phyloP scores from a whole-genome alignment of 2,797 vertebrate species.

The Delichon dasypus region DNA sequence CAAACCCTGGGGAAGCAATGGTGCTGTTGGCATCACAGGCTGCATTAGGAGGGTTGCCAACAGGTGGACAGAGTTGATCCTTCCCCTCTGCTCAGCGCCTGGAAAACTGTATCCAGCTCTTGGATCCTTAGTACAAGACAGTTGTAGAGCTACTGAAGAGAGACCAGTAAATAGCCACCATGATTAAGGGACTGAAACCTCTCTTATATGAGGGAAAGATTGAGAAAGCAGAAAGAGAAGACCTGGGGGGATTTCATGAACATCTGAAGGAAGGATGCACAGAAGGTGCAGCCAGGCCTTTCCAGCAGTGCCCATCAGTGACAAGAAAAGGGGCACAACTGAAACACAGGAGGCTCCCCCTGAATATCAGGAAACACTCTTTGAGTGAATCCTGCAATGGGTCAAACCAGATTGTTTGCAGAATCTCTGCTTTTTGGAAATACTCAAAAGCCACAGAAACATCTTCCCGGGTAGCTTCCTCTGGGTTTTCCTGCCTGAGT shows the following conservation, averaged over 20 bases:
- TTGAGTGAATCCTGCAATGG: no score
- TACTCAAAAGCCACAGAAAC: not conserved
- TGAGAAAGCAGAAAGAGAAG: not conserved
- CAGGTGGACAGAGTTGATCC: not conserved
- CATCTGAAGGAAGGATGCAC: not conserved
- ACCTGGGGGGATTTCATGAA: fast-evolving
- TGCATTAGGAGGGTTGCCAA: not conserved
- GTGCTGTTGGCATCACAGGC: fast-evolving
- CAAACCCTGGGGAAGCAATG: not conserved
- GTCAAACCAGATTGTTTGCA: not conserved
- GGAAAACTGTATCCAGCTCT: not conserved
- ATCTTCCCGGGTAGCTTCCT: not conserved
- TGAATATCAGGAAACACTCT: not conserved
- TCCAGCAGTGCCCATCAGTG: no score
- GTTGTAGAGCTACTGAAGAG: not conserved
- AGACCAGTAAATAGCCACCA: not conserved
- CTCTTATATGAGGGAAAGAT: not conserved
- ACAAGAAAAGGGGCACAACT: not conserved
- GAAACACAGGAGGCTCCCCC: not conserved
- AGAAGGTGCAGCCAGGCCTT: not conserved
- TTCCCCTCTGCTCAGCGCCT: not conserved
- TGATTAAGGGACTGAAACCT: not conserved
- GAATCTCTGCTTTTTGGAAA: not conserved
- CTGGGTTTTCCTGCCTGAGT: not conserved
- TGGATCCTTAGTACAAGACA: not conserved